phyloP scores from a whole-genome alignment of 2,888 invertebrate species.

The Itoplectis maculator region DNA sequence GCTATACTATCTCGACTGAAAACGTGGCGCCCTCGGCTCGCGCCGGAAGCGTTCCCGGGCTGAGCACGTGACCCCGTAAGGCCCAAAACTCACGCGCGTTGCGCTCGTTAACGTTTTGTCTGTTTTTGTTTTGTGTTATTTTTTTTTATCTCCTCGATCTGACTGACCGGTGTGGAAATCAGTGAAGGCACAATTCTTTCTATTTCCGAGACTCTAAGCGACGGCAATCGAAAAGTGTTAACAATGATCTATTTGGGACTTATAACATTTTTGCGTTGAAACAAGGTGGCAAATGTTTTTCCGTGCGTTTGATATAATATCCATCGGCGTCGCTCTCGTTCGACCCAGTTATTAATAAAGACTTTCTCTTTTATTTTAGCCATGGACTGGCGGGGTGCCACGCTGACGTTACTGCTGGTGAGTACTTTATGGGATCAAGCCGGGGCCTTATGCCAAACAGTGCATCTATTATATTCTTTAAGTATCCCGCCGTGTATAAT shows the following conservation, averaged over 20 bases:
- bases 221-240: background rate
- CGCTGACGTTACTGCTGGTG: slow-evolving; percentile 79
- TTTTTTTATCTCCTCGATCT: background rate
- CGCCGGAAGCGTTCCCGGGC: slow-evolving; percentile 72
- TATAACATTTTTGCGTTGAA: background rate
- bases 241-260: background rate
- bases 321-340: slow-evolving; percentile 67
- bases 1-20: slow-evolving; percentile 74
- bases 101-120: background rate
- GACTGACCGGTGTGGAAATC: background rate
- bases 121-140: background rate
- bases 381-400: slow-evolving; percentile 82
- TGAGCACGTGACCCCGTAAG: slow-evolving; percentile 53
- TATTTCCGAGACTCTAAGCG: background rate
- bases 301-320: background rate
- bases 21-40: slow-evolving; percentile 72
- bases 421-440: slow-evolving; percentile 72
- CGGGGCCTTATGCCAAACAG: slow-evolving; percentile 34
- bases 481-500: background rate
- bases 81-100: slow-evolving; percentile 14
- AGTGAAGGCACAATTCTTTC: background rate
- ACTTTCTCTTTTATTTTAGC: slow-evolving; percentile 83
- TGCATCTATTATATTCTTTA: slow-evolving; percentile 51
- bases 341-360: slow-evolving; percentile 82
- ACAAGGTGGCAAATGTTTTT: background rate